These are phyloP conservation scores for Morelia viridis DNA, from an alignment of 2,797 vertebrate genomes.

Conservation along the genomic window DNA sequence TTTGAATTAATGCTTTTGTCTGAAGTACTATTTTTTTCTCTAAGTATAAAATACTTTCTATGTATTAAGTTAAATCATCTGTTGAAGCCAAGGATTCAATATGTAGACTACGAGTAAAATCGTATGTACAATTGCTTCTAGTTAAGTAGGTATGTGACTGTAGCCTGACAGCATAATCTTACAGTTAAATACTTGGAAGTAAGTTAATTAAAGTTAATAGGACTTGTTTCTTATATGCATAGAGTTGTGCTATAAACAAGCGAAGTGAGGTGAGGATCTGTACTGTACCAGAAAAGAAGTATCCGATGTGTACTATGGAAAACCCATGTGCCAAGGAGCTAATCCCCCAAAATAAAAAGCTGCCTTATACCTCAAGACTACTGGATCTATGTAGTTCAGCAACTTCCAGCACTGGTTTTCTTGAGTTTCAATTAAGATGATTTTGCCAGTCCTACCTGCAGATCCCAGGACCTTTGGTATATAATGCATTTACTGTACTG, in stretches of 20 bases:
- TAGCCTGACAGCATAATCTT: background rate
- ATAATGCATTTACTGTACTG: background rate
- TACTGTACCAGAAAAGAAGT: background rate
- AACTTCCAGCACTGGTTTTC: background rate
- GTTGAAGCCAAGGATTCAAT: background rate
- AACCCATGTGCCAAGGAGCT: no score
- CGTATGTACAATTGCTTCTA: background rate
- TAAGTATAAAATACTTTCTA: background rate
- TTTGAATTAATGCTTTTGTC: background rate
- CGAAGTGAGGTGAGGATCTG: background rate
- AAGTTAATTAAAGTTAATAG: background rate
- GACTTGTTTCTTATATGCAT: background rate
- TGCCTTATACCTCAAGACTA: background rate
- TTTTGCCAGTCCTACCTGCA: background rate
- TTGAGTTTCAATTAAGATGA: background rate
- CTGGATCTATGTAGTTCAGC: background rate
- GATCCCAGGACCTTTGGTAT: background rate
- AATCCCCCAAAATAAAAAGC: no score
- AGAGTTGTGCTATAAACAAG: background rate
- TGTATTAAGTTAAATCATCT: background rate
- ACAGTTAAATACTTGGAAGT: no score
- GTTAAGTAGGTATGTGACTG: background rate
- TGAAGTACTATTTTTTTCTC: background rate
- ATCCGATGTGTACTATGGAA: background rate
- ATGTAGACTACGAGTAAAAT: background rate